Evolutionary conservation across 2,888 invertebrate species (phyloP).

Genomic region (Pilophorus perplexus): DNA sequence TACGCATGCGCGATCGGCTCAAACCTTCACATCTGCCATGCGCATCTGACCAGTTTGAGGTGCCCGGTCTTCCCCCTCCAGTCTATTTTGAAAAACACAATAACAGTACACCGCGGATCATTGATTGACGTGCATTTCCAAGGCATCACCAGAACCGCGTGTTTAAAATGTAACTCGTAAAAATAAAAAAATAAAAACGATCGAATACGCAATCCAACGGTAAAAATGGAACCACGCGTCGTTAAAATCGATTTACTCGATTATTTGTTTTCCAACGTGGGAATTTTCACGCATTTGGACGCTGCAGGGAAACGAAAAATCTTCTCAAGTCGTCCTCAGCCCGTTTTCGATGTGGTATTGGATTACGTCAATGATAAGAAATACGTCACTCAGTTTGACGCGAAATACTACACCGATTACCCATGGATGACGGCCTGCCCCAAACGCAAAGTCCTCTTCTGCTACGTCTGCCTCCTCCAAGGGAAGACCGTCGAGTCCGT

Average conservation of each 20-base stretch:
- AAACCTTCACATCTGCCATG: no score
- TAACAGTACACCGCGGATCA: no score
- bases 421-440: constrained; percentile 37
- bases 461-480: constrained; percentile 32
- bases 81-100: no score
- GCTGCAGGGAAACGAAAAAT: constrained; percentile 11
- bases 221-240: constrained; percentile 30
- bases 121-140: no score
- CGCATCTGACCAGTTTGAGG: no score
- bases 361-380: constrained; percentile 22
- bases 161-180: no score
- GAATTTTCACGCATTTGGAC: constrained; percentile 28
- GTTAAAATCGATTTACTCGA: constrained; percentile 33
- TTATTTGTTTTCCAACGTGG: constrained; percentile 25
- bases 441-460: constrained; percentile 27
- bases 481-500: constrained; percentile 31
- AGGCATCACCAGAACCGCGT: no score
- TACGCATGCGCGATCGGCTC: no score
- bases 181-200: no score
- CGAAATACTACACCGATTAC: constrained; percentile 26
- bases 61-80: no score
- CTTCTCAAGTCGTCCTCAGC: constrained; percentile 26
- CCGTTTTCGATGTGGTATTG: constrained; percentile 10
- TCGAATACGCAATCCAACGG: no score
- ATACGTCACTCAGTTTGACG: constrained; percentile 13